phyloP scores from a whole-genome alignment of 2,797 vertebrate species.

The Alcedo quadribrachys region DNA sequence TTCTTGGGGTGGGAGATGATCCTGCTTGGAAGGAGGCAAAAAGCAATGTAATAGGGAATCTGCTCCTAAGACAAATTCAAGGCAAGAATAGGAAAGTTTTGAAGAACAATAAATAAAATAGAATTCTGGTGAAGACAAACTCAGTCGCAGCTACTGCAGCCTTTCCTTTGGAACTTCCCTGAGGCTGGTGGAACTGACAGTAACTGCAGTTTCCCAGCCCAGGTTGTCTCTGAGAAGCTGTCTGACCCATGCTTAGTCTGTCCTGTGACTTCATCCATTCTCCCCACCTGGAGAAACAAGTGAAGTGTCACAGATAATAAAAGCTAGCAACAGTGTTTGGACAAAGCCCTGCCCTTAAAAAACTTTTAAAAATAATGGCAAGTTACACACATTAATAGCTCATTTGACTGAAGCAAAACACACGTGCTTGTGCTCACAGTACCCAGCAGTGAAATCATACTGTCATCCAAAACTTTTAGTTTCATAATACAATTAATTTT shows the following conservation, averaged over 20 bases:
- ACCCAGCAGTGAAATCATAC: background rate
- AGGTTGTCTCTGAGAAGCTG: background rate
- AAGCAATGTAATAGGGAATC: background rate
- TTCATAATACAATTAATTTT: rapidly evolving
- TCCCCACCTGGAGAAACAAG: background rate
- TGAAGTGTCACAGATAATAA: background rate
- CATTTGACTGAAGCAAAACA: background rate
- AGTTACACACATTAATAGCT: background rate
- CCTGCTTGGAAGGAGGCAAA: background rate
- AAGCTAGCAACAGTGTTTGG: background rate
- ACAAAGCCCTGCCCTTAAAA: background rate
- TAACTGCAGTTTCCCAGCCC: background rate
- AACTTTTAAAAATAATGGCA: background rate
- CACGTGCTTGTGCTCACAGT: rapidly evolving
- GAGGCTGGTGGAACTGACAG: background rate
- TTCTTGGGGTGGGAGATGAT: background rate
- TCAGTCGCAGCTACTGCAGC: background rate
- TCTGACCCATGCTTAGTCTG: background rate
- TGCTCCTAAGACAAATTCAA: background rate
- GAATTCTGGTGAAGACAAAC: background rate
- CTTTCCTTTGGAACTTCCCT: background rate
- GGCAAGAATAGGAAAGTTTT: background rate
- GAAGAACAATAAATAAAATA: background rate
- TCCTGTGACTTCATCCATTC: background rate
- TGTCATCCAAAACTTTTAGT: background rate